Percentiles rank a stretch among this genome's conserved stretches.
These are phyloP conservation scores for Neuroterus valhalla DNA, from an alignment of 1,140 invertebrate genomes.

Conservation along the genomic window DNA sequence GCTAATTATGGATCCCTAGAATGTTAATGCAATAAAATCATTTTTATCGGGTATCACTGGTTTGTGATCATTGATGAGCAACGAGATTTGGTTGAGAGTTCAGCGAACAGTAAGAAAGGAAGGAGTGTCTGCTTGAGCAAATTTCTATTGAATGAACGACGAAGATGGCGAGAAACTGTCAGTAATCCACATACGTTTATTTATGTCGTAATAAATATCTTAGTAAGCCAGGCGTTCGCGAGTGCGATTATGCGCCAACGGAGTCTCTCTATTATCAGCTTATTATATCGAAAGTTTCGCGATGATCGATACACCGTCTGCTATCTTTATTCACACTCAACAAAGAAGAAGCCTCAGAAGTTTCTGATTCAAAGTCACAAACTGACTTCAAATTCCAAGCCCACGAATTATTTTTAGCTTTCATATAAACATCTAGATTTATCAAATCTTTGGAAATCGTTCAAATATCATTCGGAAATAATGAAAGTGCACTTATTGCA, in stretches of 20 bases:
- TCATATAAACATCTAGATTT: too few relatives aligned
- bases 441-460: too few relatives aligned
- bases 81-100: too few relatives aligned
- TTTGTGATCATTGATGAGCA: too few relatives aligned
- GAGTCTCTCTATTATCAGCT: constrained; percentile 1
- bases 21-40: too few relatives aligned
- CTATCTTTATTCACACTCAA: background rate
- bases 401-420: too few relatives aligned
- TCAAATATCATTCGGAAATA: too few relatives aligned
- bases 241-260: constrained; percentile 4
- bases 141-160: background rate
- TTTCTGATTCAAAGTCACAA: background rate
- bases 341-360: background rate
- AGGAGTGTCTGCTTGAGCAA: background rate
- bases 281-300: constrained; percentile 2
- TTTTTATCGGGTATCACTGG: too few relatives aligned
- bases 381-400: too few relatives aligned
- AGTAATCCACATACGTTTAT: background rate
- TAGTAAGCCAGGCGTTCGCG: background rate
- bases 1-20: too few relatives aligned
- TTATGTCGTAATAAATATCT: background rate
- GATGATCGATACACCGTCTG: constrained; percentile 10
- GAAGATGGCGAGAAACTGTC: background rate
- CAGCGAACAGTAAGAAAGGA: too few relatives aligned
- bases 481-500: too few relatives aligned